phyloP scores from a whole-genome alignment of 1,140 invertebrate genomes.

The Galleria mellonella region DNA sequence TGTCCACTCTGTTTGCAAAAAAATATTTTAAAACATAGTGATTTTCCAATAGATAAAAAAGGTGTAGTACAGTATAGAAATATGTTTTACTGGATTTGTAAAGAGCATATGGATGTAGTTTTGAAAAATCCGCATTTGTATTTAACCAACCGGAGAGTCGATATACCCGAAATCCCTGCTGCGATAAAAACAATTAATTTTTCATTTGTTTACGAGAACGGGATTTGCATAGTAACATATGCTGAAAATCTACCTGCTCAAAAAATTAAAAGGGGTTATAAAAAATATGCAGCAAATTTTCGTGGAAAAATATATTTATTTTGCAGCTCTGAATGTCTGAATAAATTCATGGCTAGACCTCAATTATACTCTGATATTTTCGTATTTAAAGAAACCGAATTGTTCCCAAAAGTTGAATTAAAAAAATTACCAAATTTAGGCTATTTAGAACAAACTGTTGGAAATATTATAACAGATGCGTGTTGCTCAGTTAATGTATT shows the following conservation, averaged over 20 bases:
- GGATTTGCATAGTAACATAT: slow-evolving; percentile 76
- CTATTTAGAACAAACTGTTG: slow-evolving; percentile 76
- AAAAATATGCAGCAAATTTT: slow-evolving; percentile 55
- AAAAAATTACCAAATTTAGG: slow-evolving; percentile 71
- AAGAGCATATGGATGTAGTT: slow-evolving; percentile 64
- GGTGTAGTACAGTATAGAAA: slow-evolving; percentile 73
- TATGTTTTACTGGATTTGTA: slow-evolving; percentile 76
- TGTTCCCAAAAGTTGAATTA: slow-evolving; percentile 53
- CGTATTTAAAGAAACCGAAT: slow-evolving; percentile 53
- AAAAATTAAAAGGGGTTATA: slow-evolving; percentile 53
- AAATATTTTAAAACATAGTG: slow-evolving; percentile 51
- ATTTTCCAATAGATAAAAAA: slow-evolving; percentile 60
- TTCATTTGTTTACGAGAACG: slow-evolving; percentile 59
- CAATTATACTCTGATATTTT: slow-evolving; percentile 54
- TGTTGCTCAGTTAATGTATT: slow-evolving; percentile 62
- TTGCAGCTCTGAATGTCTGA: slow-evolving; percentile 64
- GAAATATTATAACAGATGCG: slow-evolving; percentile 65
- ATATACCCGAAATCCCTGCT: slow-evolving; percentile 70
- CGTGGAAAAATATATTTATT: slow-evolving; percentile 72
- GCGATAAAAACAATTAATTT: slow-evolving; percentile 47
- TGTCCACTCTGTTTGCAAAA: slow-evolving; percentile 74
- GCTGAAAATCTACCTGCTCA: slow-evolving; percentile 66
- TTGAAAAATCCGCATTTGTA: slow-evolving; percentile 47
- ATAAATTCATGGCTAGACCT: slow-evolving; percentile 67
- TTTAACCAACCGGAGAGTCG: slow-evolving; percentile 36